These are phyloP conservation scores for Perca fluviatilis DNA, from an alignment of 2,113 vertebrate species.

Conservation along the genomic window DNA sequence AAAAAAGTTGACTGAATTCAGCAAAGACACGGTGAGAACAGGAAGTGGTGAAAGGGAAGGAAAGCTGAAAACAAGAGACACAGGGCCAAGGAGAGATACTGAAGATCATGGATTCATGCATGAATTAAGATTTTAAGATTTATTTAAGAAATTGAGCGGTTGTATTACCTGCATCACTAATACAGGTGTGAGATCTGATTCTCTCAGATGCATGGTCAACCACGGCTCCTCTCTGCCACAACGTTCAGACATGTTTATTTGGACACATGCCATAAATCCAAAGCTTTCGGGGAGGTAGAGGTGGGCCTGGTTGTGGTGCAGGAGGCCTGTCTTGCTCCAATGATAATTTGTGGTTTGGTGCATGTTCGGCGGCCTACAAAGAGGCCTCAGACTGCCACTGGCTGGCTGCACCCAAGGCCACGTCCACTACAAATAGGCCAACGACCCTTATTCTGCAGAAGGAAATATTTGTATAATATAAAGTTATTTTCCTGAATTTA, in stretches of 20 bases:
- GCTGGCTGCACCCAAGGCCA: constrained; percentile 81
- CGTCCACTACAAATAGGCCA: constrained; percentile 86
- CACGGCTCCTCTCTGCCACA: constrained; percentile 73
- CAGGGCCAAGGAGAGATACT: constrained; percentile 3
- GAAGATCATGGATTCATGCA: constrained; percentile 3
- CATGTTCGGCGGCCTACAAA: constrained; percentile 90
- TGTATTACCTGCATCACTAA: constrained; percentile 43
- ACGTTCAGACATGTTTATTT: constrained; percentile 87
- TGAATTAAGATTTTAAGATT: constrained; percentile 25
- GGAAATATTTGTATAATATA: constrained; percentile 74
- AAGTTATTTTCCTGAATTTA: constrained; percentile 74
- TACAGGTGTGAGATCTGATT: constrained; percentile 72
- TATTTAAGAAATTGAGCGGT: constrained; percentile 30
- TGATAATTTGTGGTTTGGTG: constrained; percentile 95
- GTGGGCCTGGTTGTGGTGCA: constrained; percentile 69
- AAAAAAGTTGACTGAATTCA: constrained; percentile 62
- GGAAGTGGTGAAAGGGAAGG: constrained; percentile 33
- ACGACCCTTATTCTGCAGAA: constrained; percentile 53
- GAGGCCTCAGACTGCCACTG: constrained; percentile 89
- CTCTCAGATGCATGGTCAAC: constrained; percentile 64
- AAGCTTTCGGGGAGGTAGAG: constrained; percentile 64
- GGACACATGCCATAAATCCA: constrained; percentile 89
- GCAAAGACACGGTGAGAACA: constrained; percentile 35
- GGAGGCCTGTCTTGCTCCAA: constrained; percentile 86
- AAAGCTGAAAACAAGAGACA: constrained; percentile 30